Evolutionary conservation across 1,140 invertebrate species (phyloP), one percentile per base, ranked within the genome.

Genomic region (Caenorhabditis inopinata): DNA sequence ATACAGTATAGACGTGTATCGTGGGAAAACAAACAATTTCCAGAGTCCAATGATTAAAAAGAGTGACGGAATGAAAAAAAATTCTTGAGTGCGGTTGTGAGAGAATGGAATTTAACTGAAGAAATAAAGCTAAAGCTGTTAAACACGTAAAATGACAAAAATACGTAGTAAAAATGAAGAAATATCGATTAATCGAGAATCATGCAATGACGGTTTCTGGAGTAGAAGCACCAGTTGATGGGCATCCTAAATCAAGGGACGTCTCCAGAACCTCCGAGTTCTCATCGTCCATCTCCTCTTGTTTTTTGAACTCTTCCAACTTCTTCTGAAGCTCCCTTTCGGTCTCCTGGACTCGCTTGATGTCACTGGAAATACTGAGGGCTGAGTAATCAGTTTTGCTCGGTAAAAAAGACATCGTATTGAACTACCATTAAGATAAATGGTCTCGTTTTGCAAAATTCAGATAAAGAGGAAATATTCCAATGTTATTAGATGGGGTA

Each of bases 301-400:
- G 32, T 3, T 35, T 68, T 12, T 62, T 42, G 35, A 77, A 58
- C n/a, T 77, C 46, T 2, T 12, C 32, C 32, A 77, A 47, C 12
- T 77, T 48, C 23, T 77, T 77, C 51, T 53, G 3, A 47, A 77
- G 45, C 7, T 62, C 51, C 21, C 18, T 62, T 21, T 77, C 76
- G 23, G 21, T 48, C n/a, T 42, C 42, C 16, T 46, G n/a, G 25
- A 79, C 27, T 21, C 48, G 42, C 14, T 23, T 51, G 73, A 79
- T 25, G 68, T 79, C 78, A 79, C 38, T 79, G 46, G 47, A 74
- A 48, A 25, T 23, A 6, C 32, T 38, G 21, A 49, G 45, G 14
- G 21, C 18, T 25, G 1, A 45, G 25, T 23, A 38, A 74, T 18
- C 25, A 14, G 7, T 11, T 38, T 12, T 21, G 35, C 32, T 29